Conservation (phyloP, 2,888 invertebrate species). For the Calliscelio sp. region DNA sequence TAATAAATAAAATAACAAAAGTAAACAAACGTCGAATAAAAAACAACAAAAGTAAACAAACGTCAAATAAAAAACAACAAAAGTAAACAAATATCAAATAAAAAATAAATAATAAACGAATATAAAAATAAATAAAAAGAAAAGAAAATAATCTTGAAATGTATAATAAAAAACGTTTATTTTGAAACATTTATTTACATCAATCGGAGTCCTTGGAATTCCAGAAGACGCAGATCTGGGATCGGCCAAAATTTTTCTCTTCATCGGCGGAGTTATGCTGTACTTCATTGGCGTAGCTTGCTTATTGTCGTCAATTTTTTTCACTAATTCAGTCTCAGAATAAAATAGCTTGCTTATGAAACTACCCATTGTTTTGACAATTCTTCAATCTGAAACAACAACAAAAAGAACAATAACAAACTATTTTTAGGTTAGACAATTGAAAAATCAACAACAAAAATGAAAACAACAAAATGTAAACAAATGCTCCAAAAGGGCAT, state of each 20-base stretch:
- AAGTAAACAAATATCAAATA: no score
- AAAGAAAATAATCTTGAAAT: neutral
- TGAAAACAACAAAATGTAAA: neutral
- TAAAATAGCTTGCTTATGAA: slow-evolving; percentile 70
- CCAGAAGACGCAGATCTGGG: slow-evolving; percentile 74
- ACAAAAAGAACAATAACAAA: neutral
- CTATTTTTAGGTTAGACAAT: neutral
- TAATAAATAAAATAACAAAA: no score
- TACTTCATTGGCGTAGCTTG: slow-evolving; percentile 52
- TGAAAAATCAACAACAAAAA: neutral
- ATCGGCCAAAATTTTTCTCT: slow-evolving; percentile 64
- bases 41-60: no score
- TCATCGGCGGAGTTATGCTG: slow-evolving; percentile 66
- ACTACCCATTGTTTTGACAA: slow-evolving; percentile 67
- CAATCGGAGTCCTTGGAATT: slow-evolving; percentile 73
- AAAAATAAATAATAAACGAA: no score
- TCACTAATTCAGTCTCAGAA: slow-evolving; percentile 34
- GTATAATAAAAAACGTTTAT: no score
- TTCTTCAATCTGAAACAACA: no score
- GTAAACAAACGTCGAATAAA: no score
- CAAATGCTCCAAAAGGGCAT: neutral
- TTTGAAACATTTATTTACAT: no score
- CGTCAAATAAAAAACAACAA: no score
- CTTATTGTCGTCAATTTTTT: slow-evolving; percentile 31
- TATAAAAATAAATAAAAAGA: neutral